Evolutionary conservation across 2,888 invertebrate species (phyloP), one percentile per base, ranked within the genome.

Genomic region (Chorisops tibialis): DNA sequence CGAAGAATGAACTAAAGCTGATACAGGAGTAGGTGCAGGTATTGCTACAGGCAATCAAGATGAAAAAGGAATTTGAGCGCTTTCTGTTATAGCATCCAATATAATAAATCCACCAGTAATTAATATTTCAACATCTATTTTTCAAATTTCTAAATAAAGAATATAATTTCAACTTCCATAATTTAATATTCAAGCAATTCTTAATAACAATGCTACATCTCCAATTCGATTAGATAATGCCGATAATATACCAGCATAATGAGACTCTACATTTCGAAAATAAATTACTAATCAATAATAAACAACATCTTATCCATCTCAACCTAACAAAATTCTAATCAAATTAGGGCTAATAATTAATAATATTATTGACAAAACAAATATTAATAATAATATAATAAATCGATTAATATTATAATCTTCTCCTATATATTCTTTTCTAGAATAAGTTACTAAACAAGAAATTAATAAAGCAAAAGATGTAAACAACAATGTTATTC

Each of bases 61-160:
- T 65, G 87, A 87, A 85, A 90, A 91, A 49, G 89, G 89, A 81
- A 89, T 84, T 77, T 90, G 89, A 72, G 89, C 89, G 68, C 88
- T 89, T 78, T 90, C 90, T 64, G 88, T 88, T 79, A 88, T 83
- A 58, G 83, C 81, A 0, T 85, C 85, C 68, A 81, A 75, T 72
- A 80, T 77, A 66, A 81, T 72, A 70, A 83, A 78, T n/a, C 68
- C 7, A 0, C 73, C 72, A 75, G 81, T 75, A 69, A 82, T 71
- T 69, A 67, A 68, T 73, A 82, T 82, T 62, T 69, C 69, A 67
- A 61, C 76, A 77, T 79, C 77, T 75, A 71, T 75, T 67, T 70
- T 72, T 71, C 82, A 81, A 76, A 81, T 79, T 68, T 80, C 75
- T 72, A 81, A 71, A 79, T 81, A 81, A 81, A 78, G 73, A 69